Base-by-base conservation (phyloP, 1,140 invertebrate species). In the Pachyrhynchus sulphureomaculatus region DNA sequence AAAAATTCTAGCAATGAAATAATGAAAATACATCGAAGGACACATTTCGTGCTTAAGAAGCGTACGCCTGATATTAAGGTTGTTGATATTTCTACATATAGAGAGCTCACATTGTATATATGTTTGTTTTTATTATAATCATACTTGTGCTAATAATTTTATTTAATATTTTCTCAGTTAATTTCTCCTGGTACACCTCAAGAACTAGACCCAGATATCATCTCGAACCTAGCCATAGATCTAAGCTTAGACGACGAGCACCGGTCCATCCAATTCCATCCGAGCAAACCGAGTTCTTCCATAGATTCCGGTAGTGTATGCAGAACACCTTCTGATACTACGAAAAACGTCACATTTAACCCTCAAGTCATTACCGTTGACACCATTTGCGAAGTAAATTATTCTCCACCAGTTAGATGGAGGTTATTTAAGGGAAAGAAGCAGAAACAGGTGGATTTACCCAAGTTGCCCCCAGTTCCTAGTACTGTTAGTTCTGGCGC, bases 331-430 rank as follows among this genome's bases (percentile, higher is more conserved):
- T 74, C 71, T 2, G 72, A 72, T n/a, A 64, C 65, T 21, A 62
- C 67, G 2, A 77, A 76, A 55, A 76, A 74, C 42, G 75, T 77
- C 18, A 77, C 74, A 4, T 77, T 77, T 54, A 76, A 75, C 59
- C 74, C 75, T 4, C 72, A 77, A 60, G 74, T 67, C 0, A 59
- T 68, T 33, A 65, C 66, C 1, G 66, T 66, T 12, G 58, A 68
- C 18, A 58, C 44, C 9, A 42, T 52, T 18, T 44, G 62, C 23
- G 58, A 67, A 33, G 23, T 13, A 4, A 33, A 24, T 13, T 62
- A 57, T 20, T 59, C 62, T 13, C 62, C 62, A 8, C 64, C 69
- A 4, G 59, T 67, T 1, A 68, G 58, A 24, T 72, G 69, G 69
- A 52, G 68, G 17, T 36, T 72, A 24, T 68, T 68, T 12, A 39